Base-by-base conservation (phyloP, 2,113 vertebrate species). In the Pangasianodon gigas region DNA sequence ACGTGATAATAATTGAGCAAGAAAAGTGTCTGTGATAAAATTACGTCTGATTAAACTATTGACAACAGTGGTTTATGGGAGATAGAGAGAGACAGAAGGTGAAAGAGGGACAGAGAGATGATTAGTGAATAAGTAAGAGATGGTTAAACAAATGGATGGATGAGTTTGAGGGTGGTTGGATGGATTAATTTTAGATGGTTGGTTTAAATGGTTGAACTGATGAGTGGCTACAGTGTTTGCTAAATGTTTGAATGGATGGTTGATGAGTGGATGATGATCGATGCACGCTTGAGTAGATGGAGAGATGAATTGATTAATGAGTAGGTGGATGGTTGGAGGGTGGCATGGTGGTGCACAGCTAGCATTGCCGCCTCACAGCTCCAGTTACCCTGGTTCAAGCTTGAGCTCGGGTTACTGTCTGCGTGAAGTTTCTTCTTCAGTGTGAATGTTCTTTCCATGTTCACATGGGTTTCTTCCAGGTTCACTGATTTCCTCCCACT, bases 1-100 rank as follows among this genome's bases (percentile, higher is more conserved):
- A 56, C 69, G 81, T 62, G 91, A 90, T 86, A 65, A 91, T 83
- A 86, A 88, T 58, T 86, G 44, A 86, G 84, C 81, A 86, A 75
- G 65, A 88, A 88, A 89, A 90, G 29, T 44, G 85, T 62, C 18
- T 81, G 51, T 77, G 85, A 80, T 87, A 58, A 74, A 89, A 91
- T 87, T 80, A 89, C 11, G 6, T 52, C 86, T 85, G 58, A 89
- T 87, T 87, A 87, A 87, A 80, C 80, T 87, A 84, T 80, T 84
- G 88, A 89, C 67, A 84, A 56, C 29, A 77, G 54, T 6, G 24
- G 48, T 48, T 84, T 84, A 62, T 77, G 77, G 65, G 79, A 87
- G 52, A 10, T 56, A 71, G 82, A 84, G 26, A 48, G 84, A 69
- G 71, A 74, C 19, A 65, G 62, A 32, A 74, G 44, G 41, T 54